phyloP scores from a whole-genome alignment of 30 jellyfish, hydroid and myxozoan genomes.

The Catostylus mosaicus region DNA sequence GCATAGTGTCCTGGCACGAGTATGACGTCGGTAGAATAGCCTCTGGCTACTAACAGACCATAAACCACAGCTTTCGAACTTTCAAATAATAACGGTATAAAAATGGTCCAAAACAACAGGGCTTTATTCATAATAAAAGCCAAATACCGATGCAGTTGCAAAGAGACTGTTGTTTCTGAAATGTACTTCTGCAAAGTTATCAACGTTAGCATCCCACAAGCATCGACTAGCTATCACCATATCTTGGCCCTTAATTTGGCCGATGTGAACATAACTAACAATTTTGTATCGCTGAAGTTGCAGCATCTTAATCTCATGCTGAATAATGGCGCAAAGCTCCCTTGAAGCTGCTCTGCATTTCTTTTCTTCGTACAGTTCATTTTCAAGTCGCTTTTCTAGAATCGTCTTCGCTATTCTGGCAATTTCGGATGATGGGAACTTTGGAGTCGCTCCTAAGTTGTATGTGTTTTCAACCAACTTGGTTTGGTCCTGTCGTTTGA shows the following conservation, averaged over 20 bases:
- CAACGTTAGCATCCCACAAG: constrained; percentile 59
- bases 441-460: not conserved
- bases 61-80: not conserved
- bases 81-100: too few relatives aligned
- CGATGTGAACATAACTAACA: constrained; percentile 65
- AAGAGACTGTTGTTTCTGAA: constrained; percentile 18
- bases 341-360: constrained; percentile 19
- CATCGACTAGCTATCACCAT: constrained; percentile 52
- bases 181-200: constrained; percentile 30
- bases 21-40: not conserved
- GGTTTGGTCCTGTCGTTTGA: not conserved
- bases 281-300: constrained; percentile 33
- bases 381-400: constrained; percentile 9
- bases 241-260: constrained; percentile 35
- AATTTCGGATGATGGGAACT: constrained; percentile 38
- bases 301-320: constrained; percentile 16
- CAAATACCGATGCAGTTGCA: constrained; percentile 57
- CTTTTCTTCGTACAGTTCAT: constrained; percentile 39
- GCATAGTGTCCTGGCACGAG: not conserved
- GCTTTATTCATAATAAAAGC: constrained; percentile 22
- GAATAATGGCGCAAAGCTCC: constrained; percentile 42
- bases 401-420: constrained; percentile 15
- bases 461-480: not conserved
- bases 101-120: not conserved
- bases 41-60: not conserved